A percentile compares a stretch with the other conserved stretches of the same genome.
Conservation (phyloP, 2,888 invertebrate genomes). For the Leucophenga maculata region DNA sequence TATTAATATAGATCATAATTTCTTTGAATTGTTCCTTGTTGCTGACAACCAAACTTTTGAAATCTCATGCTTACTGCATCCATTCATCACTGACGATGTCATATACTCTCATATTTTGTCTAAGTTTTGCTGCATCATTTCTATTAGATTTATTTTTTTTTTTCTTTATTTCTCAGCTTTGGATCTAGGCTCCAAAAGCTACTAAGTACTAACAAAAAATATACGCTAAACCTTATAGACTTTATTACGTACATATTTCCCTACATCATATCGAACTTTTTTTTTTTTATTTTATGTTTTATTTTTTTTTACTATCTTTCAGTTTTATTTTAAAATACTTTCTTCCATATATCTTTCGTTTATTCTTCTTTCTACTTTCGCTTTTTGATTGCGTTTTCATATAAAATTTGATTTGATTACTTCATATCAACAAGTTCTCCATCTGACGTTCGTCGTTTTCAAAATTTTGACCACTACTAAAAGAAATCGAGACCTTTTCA, state of each 20-base stretch:
- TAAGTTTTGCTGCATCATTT: no score
- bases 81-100: no score
- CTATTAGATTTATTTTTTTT: no score
- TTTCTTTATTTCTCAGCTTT: no score
- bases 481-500: neutral
- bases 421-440: no score
- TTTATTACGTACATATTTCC: conserved; percentile 28
- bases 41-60: conserved; percentile 12
- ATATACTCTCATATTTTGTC: no score
- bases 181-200: no score
- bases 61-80: neutral
- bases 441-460: conserved; percentile 6
- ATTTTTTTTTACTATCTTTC: conserved; percentile 22
- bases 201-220: conserved; percentile 10
- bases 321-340: conserved; percentile 34
- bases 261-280: neutral
- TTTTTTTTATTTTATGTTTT: conserved; percentile 37
- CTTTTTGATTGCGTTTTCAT: conserved; percentile 28
- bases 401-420: conserved; percentile 21
- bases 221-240: neutral
- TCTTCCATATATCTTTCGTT: conserved; percentile 24
- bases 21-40: neutral
- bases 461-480: neutral
- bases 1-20: no score
- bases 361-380: conserved; percentile 38